Conservation (phyloP, 2,113 vertebrate species). For the Xenopus laevis region DNA sequence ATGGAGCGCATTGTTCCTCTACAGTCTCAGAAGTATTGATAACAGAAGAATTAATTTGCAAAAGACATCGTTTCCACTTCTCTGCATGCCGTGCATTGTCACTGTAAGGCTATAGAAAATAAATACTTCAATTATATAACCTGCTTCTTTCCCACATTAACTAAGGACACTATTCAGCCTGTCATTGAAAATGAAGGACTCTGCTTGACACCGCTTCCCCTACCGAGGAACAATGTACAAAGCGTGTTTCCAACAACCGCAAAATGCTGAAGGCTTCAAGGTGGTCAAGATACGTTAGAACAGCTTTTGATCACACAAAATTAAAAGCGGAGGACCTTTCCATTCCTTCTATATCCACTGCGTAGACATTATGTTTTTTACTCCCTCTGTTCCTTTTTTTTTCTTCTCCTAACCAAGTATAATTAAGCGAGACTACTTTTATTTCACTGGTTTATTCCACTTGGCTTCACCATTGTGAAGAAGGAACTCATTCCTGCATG, state of each 20-base stretch:
- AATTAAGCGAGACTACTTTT: constrained; percentile 49
- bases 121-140: constrained; percentile 9
- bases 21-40: constrained; percentile 5
- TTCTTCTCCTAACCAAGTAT: constrained; percentile 41
- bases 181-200: constrained; percentile 6
- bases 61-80: not conserved
- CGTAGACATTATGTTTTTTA: not conserved
- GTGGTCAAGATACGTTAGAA: constrained; percentile 50
- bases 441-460: constrained; percentile 53
- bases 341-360: constrained; percentile 44
- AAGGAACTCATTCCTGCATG: constrained; percentile 46
- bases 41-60: not conserved
- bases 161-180: not conserved
- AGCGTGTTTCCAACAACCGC: constrained; percentile 9
- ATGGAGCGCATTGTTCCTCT: not conserved
- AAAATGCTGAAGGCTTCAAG: constrained; percentile 53
- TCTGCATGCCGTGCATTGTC: not conserved
- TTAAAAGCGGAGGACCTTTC: constrained; percentile 48
- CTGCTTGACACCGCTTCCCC: constrained; percentile 8
- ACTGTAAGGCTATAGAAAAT: constrained; percentile 1
- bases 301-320: constrained; percentile 45
- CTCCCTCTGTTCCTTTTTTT: constrained; percentile 24
- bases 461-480: constrained; percentile 60
- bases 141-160: constrained; percentile 11
- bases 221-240: constrained; percentile 2